Evolutionary conservation across 2,888 invertebrate genomes (phyloP), one percentile per base, ranked within the genome.

Genomic region (Cataglyphis rosenhaueri): DNA sequence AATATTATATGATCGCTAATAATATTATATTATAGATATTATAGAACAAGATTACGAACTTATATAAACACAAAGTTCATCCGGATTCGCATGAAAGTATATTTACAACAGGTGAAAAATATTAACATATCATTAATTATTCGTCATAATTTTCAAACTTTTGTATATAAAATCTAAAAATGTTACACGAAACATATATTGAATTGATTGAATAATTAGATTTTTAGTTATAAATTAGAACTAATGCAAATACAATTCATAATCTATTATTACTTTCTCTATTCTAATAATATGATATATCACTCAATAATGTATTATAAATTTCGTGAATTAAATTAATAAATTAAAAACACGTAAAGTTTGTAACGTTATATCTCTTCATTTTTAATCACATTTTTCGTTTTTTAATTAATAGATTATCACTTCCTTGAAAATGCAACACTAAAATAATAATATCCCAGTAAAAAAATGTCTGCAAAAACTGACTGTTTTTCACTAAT

Each of bases 41-140:
- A 66, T 8, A 8, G 32, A 48, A 29, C 18, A n/a, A 68, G 52
- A 52, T 21, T 52, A 52, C 9, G 8, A 35, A 9, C 1, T 55
- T 2, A 35, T 4, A 12, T 70, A 35, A n/a, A 73, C 59, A 59
- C 29, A 73, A 73, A 21, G n/a, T 68, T 59, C 41, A 2, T 29
- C 5, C 1, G 3, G n/a, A 38, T 29, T 61, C 15, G 29, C 18
- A 32, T 6, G 18, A 32, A 70, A 59, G 10, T 9, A 57, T 71
- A 55, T 38, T 38, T 38, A 5, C 3, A 35, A 38, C 21, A 12
- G 1, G 29, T 21, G 4, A 55, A 38, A 15, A 18, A 55, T 9
- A 29, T 57, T 25, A 55, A 70, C 5, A n/a, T 52, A 12, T 35
- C 12, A 25, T 52, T 55, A 55, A 9, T 35, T 35, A 15, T 18